These are phyloP conservation scores for Megaceryle maxima DNA, from an alignment of 2,113 vertebrate species.

Conservation along the genomic window DNA sequence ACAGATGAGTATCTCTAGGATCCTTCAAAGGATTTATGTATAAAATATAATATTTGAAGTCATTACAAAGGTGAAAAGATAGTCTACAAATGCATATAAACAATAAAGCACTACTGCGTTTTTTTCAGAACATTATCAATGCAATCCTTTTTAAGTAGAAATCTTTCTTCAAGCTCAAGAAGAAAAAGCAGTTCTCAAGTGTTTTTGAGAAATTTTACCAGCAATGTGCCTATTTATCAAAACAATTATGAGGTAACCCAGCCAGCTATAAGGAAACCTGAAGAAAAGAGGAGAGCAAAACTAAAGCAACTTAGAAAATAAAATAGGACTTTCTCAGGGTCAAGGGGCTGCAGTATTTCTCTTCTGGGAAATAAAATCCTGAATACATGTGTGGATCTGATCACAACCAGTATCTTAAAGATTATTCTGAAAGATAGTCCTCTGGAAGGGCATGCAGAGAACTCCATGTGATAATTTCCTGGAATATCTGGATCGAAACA, in stretches of 20 bases:
- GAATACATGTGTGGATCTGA: not conserved
- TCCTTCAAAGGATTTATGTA: not conserved
- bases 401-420: not conserved
- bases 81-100: not conserved
- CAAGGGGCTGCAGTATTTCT: not conserved
- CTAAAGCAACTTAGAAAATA: not conserved
- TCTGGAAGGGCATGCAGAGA: not conserved
- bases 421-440: not conserved
- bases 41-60: not conserved
- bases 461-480: conserved; percentile 54
- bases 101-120: not conserved
- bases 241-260: not conserved
- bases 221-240: not conserved
- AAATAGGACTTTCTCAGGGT: not conserved
- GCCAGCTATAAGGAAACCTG: not conserved
- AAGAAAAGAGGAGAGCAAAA: not conserved
- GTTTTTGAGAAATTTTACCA: not conserved
- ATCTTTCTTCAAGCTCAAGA: not conserved
- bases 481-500: conserved; percentile 50
- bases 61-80: not conserved
- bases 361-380: not conserved
- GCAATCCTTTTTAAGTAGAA: not conserved
- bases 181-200: not conserved
- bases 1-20: not conserved
- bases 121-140: not conserved